A percentile compares a stretch with the other conserved stretches of the same genome.
Evolutionary conservation across 1,140 invertebrate genomes (phyloP).

Genomic region (Acromyrmex charruanus): DNA sequence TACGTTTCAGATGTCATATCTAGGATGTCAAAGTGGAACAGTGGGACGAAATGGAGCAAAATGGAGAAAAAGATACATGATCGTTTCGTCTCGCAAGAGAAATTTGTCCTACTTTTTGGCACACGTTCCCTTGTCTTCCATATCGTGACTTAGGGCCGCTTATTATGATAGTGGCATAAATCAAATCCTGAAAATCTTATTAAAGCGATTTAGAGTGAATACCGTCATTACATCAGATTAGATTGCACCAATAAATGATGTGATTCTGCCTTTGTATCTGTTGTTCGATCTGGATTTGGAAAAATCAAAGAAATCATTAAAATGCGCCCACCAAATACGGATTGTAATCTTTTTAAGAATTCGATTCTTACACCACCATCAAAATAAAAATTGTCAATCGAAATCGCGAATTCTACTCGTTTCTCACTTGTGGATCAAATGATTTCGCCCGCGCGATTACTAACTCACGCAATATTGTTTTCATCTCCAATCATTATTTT

Average conservation of each 20-base stretch:
- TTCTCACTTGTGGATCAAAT: constrained; percentile 18
- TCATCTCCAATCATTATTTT: constrained; percentile 39
- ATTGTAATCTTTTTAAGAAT: neutral
- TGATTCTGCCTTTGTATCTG: neutral
- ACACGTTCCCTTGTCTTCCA: constrained; percentile 66
- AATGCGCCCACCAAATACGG: neutral
- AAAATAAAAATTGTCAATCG: neutral
- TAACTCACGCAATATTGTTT: neutral
- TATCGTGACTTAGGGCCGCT: neutral
- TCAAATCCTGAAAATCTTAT: neutral
- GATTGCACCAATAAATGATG: neutral
- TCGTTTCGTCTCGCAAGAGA: constrained; percentile 15
- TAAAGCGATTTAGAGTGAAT: neutral
- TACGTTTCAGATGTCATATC: constrained; percentile 1
- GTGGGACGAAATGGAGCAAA: neutral
- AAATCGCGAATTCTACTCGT: constrained; percentile 3
- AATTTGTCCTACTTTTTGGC: constrained; percentile 72
- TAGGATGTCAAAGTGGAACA: neutral
- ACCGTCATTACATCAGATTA: neutral
- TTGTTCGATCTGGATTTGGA: neutral
- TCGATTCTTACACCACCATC: neutral
- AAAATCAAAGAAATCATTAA: neutral
- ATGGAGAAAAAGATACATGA: neutral
- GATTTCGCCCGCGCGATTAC: constrained; percentile 1
- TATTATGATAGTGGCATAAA: neutral